Conservation (phyloP, 2,113 vertebrate species). For the Chamaea fasciata region DNA sequence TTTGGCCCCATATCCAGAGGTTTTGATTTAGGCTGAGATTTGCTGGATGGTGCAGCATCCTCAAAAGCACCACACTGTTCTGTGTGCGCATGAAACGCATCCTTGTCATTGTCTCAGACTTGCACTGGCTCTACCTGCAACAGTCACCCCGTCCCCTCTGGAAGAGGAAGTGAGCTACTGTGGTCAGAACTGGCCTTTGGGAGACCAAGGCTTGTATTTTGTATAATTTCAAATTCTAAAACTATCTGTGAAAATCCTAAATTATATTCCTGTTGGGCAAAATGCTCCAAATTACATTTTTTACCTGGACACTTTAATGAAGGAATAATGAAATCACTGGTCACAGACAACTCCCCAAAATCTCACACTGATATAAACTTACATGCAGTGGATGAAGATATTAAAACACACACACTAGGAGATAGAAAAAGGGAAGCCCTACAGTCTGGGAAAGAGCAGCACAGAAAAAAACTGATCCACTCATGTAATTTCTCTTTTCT, state of each 20-base stretch:
- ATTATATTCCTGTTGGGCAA: neutral
- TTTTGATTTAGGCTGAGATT: neutral
- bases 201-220: neutral
- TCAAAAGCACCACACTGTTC: neutral
- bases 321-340: neutral
- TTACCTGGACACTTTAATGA: neutral
- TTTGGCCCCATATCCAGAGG: neutral
- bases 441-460: neutral
- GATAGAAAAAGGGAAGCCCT: neutral
- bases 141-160: neutral
- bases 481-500: neutral
- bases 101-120: neutral
- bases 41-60: neutral
- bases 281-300: neutral
- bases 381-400: neutral
- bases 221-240: neutral
- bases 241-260: neutral
- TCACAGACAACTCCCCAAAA: neutral
- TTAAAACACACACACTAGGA: neutral
- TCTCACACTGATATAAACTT: neutral
- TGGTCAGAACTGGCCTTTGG: neutral
- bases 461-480: neutral
- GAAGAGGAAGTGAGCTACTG: neutral
- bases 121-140: neutral
- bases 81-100: accelerated